Base-by-base conservation (phyloP, 2,888 invertebrate genomes). In the Chymomyza caudatula region DNA sequence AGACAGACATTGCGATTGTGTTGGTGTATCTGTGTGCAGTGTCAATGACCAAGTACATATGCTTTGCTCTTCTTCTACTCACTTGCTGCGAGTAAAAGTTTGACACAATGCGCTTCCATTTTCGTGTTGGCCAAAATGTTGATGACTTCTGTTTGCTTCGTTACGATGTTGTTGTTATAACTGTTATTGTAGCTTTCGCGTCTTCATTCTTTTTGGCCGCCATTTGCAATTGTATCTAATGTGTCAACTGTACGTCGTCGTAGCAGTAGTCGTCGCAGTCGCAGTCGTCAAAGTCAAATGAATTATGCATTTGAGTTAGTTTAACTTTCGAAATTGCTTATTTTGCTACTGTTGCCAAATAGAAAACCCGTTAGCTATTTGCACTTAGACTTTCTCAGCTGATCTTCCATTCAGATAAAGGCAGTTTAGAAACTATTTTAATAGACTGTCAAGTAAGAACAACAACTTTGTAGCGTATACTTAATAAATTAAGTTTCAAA, bases 261-360 rank as follows among this genome's bases (percentile, higher is more conserved):
- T 37, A 11, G 29, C 29, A 8, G n/a, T n/a, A n/a, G n/a, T n/a
- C n/a, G n/a, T n/a, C n/a, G n/a, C n/a, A n/a, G n/a, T n/a, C n/a
- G n/a, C n/a, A n/a, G n/a, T n/a, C n/a, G n/a, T 11, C 8, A 37
- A 37, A 37, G 11, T 37, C 65, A 69, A 70, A 79, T 82, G 85
- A 84, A 82, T 82, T 82, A 84, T 82, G 82, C 82, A 82, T 84
- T 82, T 73, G 63, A 73, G 77, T 70, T 64, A 68, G 67, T 13
- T 77, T 72, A 81, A 81, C 84, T 84, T 82, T 82, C 84, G 70
- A 84, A 82, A 78, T 81, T 84, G 73, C 72, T 78, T 76, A n/a
- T n/a, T 78, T 51, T 60, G 49, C 51, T 53, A 49, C 22, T 70
- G 67, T 66, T 76, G 74, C 64, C 74, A 74, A 74, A 75, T 75